Evolutionary conservation across 2,797 vertebrate species (phyloP).

Genomic region (Gastrophryne carolinensis): DNA sequence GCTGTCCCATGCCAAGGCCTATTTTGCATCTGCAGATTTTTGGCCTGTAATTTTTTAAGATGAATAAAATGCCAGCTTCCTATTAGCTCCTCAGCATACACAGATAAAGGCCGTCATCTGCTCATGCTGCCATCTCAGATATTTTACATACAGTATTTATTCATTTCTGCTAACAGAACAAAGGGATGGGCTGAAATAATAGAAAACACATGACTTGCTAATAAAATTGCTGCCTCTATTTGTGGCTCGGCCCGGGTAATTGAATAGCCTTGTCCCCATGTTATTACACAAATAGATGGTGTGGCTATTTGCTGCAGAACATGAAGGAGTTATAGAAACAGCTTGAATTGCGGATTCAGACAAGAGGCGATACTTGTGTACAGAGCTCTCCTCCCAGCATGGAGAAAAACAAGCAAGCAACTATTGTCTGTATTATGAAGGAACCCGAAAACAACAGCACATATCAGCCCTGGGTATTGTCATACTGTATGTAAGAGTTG

Average conservation of each 20-base stretch:
- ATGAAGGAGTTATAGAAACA: neutral
- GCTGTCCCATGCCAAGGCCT: too few species aligned
- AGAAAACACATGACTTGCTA: neutral
- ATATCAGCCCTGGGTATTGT: neutral
- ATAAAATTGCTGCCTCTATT: neutral
- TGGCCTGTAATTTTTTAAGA: too few species aligned
- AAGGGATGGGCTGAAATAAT: neutral
- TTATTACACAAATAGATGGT: constrained; percentile 21
- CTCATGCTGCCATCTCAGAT: too few species aligned
- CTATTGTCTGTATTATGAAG: neutral
- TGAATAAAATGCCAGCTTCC: too few species aligned
- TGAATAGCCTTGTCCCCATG: neutral
- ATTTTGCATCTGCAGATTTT: too few species aligned
- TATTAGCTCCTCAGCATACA: too few species aligned
- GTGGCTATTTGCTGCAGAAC: constrained; percentile 10
- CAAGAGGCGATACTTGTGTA: neutral
- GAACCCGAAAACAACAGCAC: neutral
- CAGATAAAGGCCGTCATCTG: too few species aligned
- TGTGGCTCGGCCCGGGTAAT: neutral
- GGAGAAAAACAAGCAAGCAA: neutral
- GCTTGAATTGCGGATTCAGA: neutral
- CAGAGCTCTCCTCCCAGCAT: neutral
- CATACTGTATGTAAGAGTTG: too few species aligned
- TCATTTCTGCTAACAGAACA: too few species aligned
- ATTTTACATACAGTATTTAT: too few species aligned